These are phyloP conservation scores for Sesamia inferens DNA, from an alignment of 2,888 invertebrate species.

Conservation along the genomic window DNA sequence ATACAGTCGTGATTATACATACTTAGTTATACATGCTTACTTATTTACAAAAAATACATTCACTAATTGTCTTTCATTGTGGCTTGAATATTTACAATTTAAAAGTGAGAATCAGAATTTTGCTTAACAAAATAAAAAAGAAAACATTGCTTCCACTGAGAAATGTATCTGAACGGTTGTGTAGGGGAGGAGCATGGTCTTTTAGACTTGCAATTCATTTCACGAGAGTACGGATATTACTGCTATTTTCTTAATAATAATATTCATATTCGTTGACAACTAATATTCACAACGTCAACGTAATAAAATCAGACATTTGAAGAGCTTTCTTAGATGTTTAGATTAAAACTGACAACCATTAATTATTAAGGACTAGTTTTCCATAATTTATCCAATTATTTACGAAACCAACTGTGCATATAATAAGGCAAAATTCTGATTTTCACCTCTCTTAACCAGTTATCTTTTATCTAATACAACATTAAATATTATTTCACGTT, in stretches of 20 bases:
- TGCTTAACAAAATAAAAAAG: neutral
- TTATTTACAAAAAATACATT: constrained; percentile 73
- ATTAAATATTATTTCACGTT: constrained; percentile 54
- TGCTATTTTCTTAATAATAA: neutral
- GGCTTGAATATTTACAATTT: constrained; percentile 63
- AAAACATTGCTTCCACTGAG: too few species aligned
- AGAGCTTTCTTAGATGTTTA: neutral
- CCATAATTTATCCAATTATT: neutral
- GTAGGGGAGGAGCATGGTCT: neutral
- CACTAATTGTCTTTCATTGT: constrained; percentile 77
- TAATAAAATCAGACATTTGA: neutral
- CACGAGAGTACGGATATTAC: neutral
- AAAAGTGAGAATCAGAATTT: constrained; percentile 44
- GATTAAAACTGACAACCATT: neutral
- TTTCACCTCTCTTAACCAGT: constrained; percentile 41
- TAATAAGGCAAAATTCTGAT: constrained; percentile 37
- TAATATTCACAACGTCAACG: neutral
- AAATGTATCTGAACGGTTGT: neutral
- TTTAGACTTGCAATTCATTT: neutral
- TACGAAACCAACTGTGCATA: neutral
- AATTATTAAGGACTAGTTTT: neutral
- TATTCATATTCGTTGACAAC: neutral
- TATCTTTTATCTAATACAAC: constrained; percentile 55
- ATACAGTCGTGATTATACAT: constrained; percentile 47
- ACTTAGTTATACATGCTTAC: constrained; percentile 42